phyloP scores from a whole-genome alignment of 1,140 invertebrate genomes.

The Odontomachus brunneus region DNA sequence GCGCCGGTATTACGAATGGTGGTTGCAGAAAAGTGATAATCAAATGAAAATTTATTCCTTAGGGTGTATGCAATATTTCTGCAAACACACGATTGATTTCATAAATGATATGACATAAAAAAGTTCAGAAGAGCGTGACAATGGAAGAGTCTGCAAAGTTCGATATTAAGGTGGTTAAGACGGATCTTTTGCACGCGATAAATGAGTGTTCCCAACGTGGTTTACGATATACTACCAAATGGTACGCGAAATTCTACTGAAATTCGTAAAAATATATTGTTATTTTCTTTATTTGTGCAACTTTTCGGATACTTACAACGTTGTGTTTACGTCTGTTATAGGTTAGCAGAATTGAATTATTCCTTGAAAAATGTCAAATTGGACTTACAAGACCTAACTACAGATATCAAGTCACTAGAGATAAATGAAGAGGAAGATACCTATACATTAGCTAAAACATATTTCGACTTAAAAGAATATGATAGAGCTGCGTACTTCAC shows the following conservation, averaged over 20 bases:
- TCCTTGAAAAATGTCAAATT: constrained; percentile 89
- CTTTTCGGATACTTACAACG: neutral
- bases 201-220: constrained; percentile 90
- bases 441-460: constrained; percentile 94
- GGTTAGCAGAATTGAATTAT: constrained; percentile 93
- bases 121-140: neutral
- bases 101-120: neutral
- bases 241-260: constrained; percentile 81
- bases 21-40: neutral
- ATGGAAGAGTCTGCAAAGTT: constrained; percentile 84
- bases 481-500: constrained; percentile 95
- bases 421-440: constrained; percentile 88
- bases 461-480: constrained; percentile 97
- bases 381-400: constrained; percentile 79
- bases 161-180: constrained; percentile 88
- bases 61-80: neutral
- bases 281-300: neutral
- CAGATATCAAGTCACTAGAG: constrained; percentile 79
- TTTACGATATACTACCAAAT: constrained; percentile 91
- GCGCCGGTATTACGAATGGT: neutral
- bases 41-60: constrained; percentile 3
- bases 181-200: constrained; percentile 89
- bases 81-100: neutral
- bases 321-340: constrained; percentile 71
- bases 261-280: neutral